Evolutionary conservation across 2,888 invertebrate genomes (phyloP).

Genomic region (Habroteleia sp.): DNA sequence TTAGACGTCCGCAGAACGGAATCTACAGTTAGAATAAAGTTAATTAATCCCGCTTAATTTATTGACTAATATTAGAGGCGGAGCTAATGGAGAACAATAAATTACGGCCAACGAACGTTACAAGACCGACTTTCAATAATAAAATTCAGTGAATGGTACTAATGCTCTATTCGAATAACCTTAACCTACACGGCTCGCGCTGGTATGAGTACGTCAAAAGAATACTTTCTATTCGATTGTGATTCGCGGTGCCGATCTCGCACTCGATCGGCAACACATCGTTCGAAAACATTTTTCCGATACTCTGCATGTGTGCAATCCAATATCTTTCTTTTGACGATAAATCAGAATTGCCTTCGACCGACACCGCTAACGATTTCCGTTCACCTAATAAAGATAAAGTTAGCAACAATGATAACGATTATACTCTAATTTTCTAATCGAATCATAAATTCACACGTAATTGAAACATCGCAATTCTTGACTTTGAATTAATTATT

Average conservation of each 20-base stretch:
- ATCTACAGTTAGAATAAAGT: slow-evolving; percentile 28
- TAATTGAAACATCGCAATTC: neutral
- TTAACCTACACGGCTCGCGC: slow-evolving; percentile 57
- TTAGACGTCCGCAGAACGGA: slow-evolving; percentile 1
- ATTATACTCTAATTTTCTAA: slow-evolving; percentile 27
- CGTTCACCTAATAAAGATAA: slow-evolving; percentile 40
- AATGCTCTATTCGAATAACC: slow-evolving; percentile 60
- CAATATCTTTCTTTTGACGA: slow-evolving; percentile 46
- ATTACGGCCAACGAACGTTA: slow-evolving; percentile 44
- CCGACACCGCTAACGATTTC: slow-evolving; percentile 42
- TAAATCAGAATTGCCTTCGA: slow-evolving; percentile 53
- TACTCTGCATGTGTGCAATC: slow-evolving; percentile 26
- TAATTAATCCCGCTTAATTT: slow-evolving; percentile 51
- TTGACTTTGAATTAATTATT: neutral
- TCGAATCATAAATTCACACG: slow-evolving; percentile 17
- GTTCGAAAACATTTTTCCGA: slow-evolving; percentile 20
- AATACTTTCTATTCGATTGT: slow-evolving; percentile 64
- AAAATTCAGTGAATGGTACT: slow-evolving; percentile 61
- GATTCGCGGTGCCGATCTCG: slow-evolving; percentile 56
- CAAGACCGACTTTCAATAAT: slow-evolving; percentile 61
- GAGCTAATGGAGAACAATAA: slow-evolving; percentile 36
- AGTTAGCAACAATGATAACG: slow-evolving; percentile 21
- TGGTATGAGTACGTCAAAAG: slow-evolving; percentile 49
- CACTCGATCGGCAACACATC: slow-evolving; percentile 39
- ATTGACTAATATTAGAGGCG: slow-evolving; percentile 28